Evolutionary conservation across 1,140 invertebrate genomes (phyloP).

Genomic region (Meloidogyne floridensis): DNA sequence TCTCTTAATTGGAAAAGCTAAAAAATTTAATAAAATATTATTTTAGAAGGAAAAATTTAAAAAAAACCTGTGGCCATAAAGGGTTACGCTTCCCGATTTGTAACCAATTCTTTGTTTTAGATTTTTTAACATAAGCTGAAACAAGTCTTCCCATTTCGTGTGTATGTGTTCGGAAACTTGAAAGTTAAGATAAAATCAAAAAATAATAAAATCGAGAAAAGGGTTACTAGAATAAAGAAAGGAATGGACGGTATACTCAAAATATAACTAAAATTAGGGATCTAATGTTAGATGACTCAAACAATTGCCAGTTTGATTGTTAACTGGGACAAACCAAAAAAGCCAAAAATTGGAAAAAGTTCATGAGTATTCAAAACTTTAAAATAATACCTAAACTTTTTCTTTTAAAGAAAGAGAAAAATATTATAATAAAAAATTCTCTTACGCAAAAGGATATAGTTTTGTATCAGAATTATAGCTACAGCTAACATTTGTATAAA

Average conservation of each 20-base stretch:
- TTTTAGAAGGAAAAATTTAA: not conserved
- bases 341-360: too few relatives aligned
- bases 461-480: conserved; percentile 51
- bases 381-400: not conserved
- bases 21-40: conserved; percentile 8
- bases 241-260: too few relatives aligned
- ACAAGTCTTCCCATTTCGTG: conserved; percentile 64
- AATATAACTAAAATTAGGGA: too few relatives aligned
- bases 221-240: too few relatives aligned
- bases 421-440: not conserved
- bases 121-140: conserved; percentile 60
- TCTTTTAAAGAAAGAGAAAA: not conserved
- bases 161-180: conserved; percentile 63
- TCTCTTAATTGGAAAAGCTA: conserved; percentile 53
- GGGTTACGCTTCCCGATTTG: conserved; percentile 66
- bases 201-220: too few relatives aligned
- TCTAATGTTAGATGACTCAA: too few relatives aligned
- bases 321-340: too few relatives aligned
- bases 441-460: conserved; percentile 64
- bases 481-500: conserved; percentile 55
- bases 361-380: not conserved
- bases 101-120: conserved; percentile 51
- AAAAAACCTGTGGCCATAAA: conserved; percentile 65
- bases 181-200: not conserved
- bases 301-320: too few relatives aligned